Percentiles rank a stretch among this genome's conserved stretches.
These are phyloP conservation scores for Elephantulus edwardii DNA, from an alignment of 2,113 vertebrate genomes.

Conservation along the genomic window DNA sequence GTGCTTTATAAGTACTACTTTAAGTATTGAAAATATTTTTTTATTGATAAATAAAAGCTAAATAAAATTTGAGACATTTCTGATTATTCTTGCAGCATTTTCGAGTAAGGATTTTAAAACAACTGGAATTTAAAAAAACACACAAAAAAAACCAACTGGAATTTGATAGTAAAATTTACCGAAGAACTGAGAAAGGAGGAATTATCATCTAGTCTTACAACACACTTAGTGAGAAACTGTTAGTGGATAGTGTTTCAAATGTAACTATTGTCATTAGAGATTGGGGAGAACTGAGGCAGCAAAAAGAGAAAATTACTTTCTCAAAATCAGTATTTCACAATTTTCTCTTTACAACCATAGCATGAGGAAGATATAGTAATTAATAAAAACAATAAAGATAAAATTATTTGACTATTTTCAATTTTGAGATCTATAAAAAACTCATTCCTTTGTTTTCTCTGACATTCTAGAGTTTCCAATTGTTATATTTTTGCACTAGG, in stretches of 20 bases:
- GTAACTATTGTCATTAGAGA: background rate
- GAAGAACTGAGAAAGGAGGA: background rate
- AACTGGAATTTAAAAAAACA: background rate
- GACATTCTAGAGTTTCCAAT: background rate
- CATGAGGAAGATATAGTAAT: background rate
- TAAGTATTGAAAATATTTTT: constrained; percentile 13
- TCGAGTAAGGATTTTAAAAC: background rate
- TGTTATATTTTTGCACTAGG: background rate
- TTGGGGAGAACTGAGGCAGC: background rate
- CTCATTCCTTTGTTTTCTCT: background rate
- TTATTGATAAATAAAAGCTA: constrained; percentile 5
- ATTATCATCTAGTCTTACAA: background rate
- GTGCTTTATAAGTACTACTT: background rate
- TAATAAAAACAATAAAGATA: no score
- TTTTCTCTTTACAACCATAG: background rate
- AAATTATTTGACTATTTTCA: no score
- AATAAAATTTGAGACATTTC: background rate
- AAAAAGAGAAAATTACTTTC: background rate
- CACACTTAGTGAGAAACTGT: background rate
- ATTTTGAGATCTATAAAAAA: background rate
- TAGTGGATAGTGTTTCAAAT: background rate
- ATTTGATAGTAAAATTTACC: background rate
- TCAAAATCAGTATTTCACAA: background rate
- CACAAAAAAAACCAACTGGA: no score
- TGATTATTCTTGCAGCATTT: background rate